phyloP scores from a whole-genome alignment of 2,797 vertebrate genomes.

The Spea hammondii region DNA sequence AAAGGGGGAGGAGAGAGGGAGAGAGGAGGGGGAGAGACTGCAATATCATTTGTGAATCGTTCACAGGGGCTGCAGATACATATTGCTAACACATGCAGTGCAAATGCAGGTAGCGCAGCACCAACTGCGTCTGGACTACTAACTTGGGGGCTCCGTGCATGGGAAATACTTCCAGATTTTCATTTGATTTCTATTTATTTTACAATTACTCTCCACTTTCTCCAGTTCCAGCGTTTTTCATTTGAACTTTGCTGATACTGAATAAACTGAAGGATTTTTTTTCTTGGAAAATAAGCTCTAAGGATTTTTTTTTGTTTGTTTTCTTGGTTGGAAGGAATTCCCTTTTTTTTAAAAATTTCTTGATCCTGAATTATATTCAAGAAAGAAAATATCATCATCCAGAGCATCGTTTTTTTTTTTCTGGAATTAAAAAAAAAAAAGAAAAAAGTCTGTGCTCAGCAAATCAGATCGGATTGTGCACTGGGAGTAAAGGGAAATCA shows the following conservation, averaged over 20 bases:
- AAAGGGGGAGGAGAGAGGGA: constrained; percentile 60
- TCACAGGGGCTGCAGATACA: constrained; percentile 84
- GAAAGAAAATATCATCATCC: no score
- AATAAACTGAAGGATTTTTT: not conserved
- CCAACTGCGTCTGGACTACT: constrained; percentile 73
- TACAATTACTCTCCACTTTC: not conserved
- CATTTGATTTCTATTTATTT: not conserved
- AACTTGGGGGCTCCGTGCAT: constrained; percentile 68
- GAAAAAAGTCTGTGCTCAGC: constrained; percentile 52
- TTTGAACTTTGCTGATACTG: constrained; percentile 43
- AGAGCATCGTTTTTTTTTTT: not conserved
- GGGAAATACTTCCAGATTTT: constrained; percentile 60
- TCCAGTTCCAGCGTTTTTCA: not conserved
- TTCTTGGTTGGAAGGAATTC: not conserved
- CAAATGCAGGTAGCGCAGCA: constrained; percentile 86
- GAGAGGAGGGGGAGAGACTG: constrained; percentile 73
- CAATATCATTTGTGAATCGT: constrained; percentile 94
- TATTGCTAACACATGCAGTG: constrained; percentile 84
- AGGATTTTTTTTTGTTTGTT: not conserved
- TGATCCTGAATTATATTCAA: not conserved
- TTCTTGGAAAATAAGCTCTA: not conserved
- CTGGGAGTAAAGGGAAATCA: constrained; percentile 46
- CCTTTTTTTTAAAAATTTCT: not conserved
- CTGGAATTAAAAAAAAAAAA: not conserved
- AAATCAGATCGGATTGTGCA: constrained; percentile 57